Conservation (phyloP, 2,888 invertebrate genomes). For the Syrista parreyssii region DNA sequence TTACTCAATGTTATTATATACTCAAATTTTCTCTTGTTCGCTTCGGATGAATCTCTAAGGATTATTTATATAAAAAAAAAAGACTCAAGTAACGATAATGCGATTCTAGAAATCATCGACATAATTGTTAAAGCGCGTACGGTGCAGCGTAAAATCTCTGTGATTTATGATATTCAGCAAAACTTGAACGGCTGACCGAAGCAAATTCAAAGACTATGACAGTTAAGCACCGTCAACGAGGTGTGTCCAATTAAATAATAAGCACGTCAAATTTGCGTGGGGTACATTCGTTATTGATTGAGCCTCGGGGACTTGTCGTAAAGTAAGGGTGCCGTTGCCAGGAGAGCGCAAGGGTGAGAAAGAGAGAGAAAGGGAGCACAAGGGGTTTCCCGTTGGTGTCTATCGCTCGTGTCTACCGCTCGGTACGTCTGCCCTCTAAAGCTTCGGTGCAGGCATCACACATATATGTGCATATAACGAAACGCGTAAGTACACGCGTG, state of each 20-base stretch:
- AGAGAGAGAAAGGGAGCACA: slow-evolving; percentile 33
- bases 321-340: slow-evolving; percentile 26
- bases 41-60: too few relatives aligned
- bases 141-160: not conserved
- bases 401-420: slow-evolving; percentile 55
- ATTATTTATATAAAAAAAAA: too few relatives aligned
- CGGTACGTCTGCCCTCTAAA: slow-evolving; percentile 47
- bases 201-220: not conserved
- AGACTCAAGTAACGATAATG: not conserved
- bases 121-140: not conserved
- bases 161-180: not conserved
- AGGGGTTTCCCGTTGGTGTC: slow-evolving; percentile 52
- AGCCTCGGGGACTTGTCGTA: slow-evolving; percentile 42
- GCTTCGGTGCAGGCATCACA: not conserved
- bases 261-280: slow-evolving; percentile 43
- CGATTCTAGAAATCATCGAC: not conserved
- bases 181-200: not conserved
- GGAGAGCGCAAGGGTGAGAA: slow-evolving; percentile 21
- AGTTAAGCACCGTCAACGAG: not conserved
- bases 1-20: not conserved
- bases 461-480: slow-evolving; percentile 23
- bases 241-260: slow-evolving; percentile 35
- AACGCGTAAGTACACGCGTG: slow-evolving; percentile 42
- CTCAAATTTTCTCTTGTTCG: not conserved
- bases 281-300: slow-evolving; percentile 51